Percentiles rank a stretch among this genome's conserved stretches.
Evolutionary conservation across 2,797 vertebrate species (phyloP).

Genomic region (Lepus townsendii): DNA sequence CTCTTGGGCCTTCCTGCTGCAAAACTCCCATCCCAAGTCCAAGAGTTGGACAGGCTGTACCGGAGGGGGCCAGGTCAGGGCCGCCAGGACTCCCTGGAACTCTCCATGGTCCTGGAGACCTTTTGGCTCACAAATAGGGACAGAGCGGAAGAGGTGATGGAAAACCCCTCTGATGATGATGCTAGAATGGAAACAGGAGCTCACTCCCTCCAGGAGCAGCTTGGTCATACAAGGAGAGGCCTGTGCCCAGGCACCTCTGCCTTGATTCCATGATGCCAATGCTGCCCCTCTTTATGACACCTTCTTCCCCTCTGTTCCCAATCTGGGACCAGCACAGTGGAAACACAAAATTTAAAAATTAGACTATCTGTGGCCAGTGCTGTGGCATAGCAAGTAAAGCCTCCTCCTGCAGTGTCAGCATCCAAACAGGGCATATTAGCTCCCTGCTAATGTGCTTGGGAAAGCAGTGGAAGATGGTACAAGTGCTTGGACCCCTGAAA

Average conservation of each 20-base stretch:
- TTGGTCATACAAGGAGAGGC: neutral
- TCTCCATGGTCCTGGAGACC: conserved; percentile 60
- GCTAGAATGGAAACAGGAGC: neutral
- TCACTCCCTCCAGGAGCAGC: neutral
- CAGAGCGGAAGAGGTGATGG: neutral
- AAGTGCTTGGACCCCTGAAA: too few relatives aligned
- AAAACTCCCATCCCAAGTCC: neutral
- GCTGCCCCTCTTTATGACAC: neutral
- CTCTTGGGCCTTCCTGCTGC: neutral
- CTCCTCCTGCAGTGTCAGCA: too few relatives aligned
- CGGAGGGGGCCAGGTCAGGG: fast-evolving
- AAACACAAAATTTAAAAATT: neutral
- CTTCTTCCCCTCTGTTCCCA: neutral
- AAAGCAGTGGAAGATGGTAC: too few relatives aligned
- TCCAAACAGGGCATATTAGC: too few relatives aligned
- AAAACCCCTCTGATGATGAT: neutral
- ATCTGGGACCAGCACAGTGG: neutral
- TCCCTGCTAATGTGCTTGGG: too few relatives aligned
- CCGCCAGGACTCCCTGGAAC: fast-evolving
- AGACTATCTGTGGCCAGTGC: neutral
- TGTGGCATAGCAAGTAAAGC: too few relatives aligned
- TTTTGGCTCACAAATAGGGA: neutral
- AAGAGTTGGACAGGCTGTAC: neutral
- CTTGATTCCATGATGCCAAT: neutral
- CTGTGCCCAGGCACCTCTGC: neutral